A percentile compares a stretch with the other conserved stretches of the same genome.
Evolutionary conservation across 2,888 invertebrate genomes (phyloP).

Genomic region (Ophion slaviceki): DNA sequence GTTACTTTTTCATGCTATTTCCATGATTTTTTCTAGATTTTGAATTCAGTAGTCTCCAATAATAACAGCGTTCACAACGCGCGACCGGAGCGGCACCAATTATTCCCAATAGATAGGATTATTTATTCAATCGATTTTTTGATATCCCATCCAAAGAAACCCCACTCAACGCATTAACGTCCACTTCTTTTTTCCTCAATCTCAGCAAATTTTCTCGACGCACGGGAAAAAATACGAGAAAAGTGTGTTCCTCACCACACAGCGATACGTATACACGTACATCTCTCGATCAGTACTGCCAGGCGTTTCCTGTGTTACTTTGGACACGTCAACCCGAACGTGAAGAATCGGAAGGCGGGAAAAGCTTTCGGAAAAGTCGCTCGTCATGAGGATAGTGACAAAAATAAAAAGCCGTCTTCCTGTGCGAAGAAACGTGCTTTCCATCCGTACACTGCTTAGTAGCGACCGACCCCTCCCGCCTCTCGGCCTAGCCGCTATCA

Average conservation of each 20-base stretch:
- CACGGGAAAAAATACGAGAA: not conserved
- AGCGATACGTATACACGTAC: not conserved
- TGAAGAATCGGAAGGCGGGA: not conserved
- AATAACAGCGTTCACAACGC: no score
- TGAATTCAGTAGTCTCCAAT: no score
- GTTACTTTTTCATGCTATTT: no score
- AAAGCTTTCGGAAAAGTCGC: constrained; percentile 35
- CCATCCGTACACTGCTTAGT: constrained; percentile 15
- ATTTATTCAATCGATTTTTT: no score
- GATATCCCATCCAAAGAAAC: no score
- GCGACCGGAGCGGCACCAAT: no score
- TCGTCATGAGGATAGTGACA: not conserved
- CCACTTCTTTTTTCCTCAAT: not conserved
- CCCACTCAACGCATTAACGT: no score
- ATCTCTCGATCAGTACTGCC: not conserved
- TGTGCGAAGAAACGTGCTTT: constrained; percentile 24
- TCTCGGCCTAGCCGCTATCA: constrained; percentile 8
- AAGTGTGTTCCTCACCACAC: not conserved
- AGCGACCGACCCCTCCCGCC: not conserved
- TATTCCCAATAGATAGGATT: no score
- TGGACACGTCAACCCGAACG: not conserved
- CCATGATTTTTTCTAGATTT: no score
- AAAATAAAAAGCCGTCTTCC: constrained; percentile 1
- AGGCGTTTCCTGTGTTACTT: not conserved
- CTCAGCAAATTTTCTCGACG: not conserved